Percentiles rank a stretch among this genome's conserved stretches.
Conservation (phyloP, 2,888 invertebrate genomes). For the Tribolium freemani region DNA sequence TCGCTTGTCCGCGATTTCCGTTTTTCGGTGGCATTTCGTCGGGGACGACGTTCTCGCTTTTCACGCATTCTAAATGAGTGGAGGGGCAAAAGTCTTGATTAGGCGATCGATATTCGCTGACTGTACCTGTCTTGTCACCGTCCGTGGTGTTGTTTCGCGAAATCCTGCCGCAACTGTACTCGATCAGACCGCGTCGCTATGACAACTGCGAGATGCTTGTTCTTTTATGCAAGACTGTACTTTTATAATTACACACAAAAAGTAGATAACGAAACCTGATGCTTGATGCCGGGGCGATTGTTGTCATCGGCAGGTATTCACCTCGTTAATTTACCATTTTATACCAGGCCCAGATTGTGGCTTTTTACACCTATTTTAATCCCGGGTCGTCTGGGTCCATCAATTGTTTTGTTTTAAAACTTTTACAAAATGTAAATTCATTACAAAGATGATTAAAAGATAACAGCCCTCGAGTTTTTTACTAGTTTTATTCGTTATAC, state of each 20-base stretch:
- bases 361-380: neutral
- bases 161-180: constrained; percentile 65
- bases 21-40: constrained; percentile 46
- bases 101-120: constrained; percentile 67
- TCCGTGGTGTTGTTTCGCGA: constrained; percentile 63
- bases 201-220: constrained; percentile 65
- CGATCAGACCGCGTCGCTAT: constrained; percentile 66
- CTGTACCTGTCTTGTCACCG: constrained; percentile 66
- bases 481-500: neutral
- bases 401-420: neutral
- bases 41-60: constrained; percentile 57
- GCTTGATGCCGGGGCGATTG: neutral
- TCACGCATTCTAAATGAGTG: constrained; percentile 65
- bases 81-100: constrained; percentile 65
- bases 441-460: neutral
- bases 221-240: constrained; percentile 66
- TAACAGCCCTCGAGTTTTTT: neutral
- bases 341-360: neutral
- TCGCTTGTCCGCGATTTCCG: neutral
- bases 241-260: constrained; percentile 68
- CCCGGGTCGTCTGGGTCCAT: neutral
- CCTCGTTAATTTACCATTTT: neutral
- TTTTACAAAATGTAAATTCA: neutral
- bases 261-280: constrained; percentile 30
- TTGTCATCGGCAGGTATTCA: neutral